Evolutionary conservation across 2,888 invertebrate genomes (phyloP).

Genomic region (Bimastos eiseni): DNA sequence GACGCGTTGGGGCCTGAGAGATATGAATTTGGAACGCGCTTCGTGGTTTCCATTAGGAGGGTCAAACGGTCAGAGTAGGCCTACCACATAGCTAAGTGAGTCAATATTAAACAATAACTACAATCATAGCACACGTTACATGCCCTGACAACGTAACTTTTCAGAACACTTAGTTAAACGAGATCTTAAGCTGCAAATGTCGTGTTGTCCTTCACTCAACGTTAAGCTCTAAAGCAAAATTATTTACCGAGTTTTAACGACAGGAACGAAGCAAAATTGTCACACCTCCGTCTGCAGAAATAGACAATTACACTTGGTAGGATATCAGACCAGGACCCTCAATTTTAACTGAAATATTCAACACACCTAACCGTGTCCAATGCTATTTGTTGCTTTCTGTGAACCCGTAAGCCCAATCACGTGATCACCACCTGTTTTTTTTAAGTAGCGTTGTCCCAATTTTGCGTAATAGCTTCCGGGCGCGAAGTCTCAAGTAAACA

Average conservation of each 20-base stretch:
- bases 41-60: not conserved
- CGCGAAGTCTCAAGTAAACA: not conserved
- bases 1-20: not conserved
- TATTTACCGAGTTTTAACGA: not conserved
- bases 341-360: not conserved
- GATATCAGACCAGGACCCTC: not conserved
- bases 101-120: not conserved
- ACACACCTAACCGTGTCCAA: not conserved
- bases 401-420: not conserved
- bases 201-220: not conserved
- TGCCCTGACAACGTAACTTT: not conserved
- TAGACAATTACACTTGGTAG: not conserved
- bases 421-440: not conserved
- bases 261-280: not conserved
- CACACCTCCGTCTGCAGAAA: not conserved
- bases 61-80: too few species aligned
- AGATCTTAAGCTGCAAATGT: not conserved
- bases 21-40: not conserved
- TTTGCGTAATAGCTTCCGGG: not conserved
- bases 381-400: not conserved
- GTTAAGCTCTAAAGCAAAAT: not conserved
- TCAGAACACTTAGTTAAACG: not conserved
- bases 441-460: not conserved
- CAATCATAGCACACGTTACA: not conserved
- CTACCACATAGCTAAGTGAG: too few species aligned